phyloP scores from a whole-genome alignment of 2,797 vertebrate genomes.

The Nyctibius grandis region DNA sequence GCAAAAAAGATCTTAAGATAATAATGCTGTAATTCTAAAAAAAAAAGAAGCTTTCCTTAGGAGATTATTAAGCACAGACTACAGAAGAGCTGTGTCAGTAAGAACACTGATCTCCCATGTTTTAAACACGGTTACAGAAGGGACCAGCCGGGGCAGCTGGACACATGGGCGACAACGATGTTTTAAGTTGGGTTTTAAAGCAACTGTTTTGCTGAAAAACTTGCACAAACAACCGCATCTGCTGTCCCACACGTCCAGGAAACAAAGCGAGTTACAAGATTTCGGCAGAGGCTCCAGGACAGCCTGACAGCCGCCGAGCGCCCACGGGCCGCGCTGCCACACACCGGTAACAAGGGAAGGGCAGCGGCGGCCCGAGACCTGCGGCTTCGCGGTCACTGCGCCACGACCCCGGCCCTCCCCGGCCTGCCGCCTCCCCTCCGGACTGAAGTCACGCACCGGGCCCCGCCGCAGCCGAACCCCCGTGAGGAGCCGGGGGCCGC shows the following conservation, averaged over 20 bases:
- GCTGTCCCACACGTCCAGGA: no score
- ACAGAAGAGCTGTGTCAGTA: background rate
- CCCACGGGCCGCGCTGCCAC: background rate
- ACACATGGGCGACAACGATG: no score
- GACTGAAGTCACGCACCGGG: rapidly evolving
- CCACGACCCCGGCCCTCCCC: background rate
- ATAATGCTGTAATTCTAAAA: background rate
- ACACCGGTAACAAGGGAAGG: no score
- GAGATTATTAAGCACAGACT: background rate
- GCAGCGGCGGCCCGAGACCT: background rate
- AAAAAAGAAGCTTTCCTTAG: no score
- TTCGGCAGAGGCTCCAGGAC: background rate
- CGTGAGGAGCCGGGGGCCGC: background rate
- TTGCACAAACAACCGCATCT: rapidly evolving
- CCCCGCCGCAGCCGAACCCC: no score
- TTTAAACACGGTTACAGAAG: no score
- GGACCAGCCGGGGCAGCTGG: no score
- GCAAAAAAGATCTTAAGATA: no score
- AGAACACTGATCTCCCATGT: rapidly evolving
- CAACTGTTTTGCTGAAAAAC: no score
- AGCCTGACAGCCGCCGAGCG: background rate
- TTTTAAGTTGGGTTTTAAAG: no score
- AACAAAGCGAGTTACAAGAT: no score
- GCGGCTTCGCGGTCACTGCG: background rate
- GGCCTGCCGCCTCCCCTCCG: background rate